These are phyloP conservation scores for Rhingia campestris DNA, from an alignment of 2,888 invertebrate species.

Conservation along the genomic window DNA sequence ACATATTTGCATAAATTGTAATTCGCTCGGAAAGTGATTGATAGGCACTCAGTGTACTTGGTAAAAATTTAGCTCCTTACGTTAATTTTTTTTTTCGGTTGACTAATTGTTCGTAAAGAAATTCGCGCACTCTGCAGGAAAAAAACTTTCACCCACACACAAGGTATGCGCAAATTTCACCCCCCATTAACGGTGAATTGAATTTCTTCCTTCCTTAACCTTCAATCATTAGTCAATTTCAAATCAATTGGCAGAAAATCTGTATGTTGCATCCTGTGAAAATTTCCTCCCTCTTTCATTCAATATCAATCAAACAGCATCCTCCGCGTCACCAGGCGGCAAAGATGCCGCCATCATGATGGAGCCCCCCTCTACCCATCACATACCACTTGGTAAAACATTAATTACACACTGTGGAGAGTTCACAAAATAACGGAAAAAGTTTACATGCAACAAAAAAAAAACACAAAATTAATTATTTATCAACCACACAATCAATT, in stretches of 20 bases:
- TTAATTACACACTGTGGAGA: slow-evolving; percentile 50
- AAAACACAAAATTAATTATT: slow-evolving; percentile 55
- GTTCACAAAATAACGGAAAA: slow-evolving; percentile 57
- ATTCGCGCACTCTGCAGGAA: too few species aligned
- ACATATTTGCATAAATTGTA: too few species aligned
- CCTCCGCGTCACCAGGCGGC: neutral
- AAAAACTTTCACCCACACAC: too few species aligned
- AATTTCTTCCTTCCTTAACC: too few species aligned
- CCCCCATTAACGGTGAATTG: too few species aligned
- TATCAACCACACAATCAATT: slow-evolving; percentile 54
- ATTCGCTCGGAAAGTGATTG: too few species aligned
- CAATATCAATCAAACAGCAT: slow-evolving; percentile 67
- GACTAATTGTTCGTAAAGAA: too few species aligned
- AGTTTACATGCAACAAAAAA: slow-evolving; percentile 40
- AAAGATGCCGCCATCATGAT: slow-evolving; percentile 40
- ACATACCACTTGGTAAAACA: slow-evolving; percentile 58
- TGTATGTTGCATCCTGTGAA: slow-evolving; percentile 44
- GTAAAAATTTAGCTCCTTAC: too few species aligned
- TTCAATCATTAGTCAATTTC: slow-evolving; percentile 65
- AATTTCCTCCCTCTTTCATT: slow-evolving; percentile 47
- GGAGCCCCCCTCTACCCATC: slow-evolving; percentile 51
- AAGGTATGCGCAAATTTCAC: too few species aligned
- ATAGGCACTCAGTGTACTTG: too few species aligned
- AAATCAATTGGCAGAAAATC: slow-evolving; percentile 44
- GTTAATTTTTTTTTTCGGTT: too few species aligned